Percentiles rank a stretch among this genome's conserved stretches.
Conservation (phyloP, 2,888 invertebrate genomes). For the Leuctra nigra region DNA sequence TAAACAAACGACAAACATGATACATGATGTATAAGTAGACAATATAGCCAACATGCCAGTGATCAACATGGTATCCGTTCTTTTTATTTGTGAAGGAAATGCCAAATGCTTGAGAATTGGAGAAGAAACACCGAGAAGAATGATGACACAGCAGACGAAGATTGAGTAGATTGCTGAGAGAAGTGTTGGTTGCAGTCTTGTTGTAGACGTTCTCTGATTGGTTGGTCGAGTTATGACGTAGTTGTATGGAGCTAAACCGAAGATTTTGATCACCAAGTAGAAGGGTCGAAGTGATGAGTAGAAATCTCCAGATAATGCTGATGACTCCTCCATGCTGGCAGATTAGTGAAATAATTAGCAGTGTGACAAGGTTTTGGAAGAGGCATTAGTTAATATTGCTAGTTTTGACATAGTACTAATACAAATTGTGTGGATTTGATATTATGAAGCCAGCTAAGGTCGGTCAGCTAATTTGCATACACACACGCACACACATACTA, state of each 20-base stretch:
- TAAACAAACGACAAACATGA: background rate
- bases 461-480: too few relatives aligned
- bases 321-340: too few relatives aligned
- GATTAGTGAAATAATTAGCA: too few relatives aligned
- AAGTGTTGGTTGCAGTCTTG: background rate
- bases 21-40: background rate
- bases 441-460: too few relatives aligned
- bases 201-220: background rate
- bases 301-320: too few relatives aligned
- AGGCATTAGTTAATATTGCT: too few relatives aligned
- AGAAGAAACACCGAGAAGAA: background rate
- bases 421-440: too few relatives aligned
- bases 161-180: background rate
- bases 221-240: background rate
- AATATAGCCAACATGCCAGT: background rate
- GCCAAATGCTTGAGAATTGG: background rate
- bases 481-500: too few relatives aligned
- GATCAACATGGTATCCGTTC: too few relatives aligned
- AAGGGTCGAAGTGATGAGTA: too few relatives aligned
- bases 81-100: background rate
- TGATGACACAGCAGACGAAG: background rate
- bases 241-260: background rate
- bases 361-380: too few relatives aligned
- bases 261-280: background rate
- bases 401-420: too few relatives aligned